These are phyloP conservation scores for Beris morrisii DNA, from an alignment of 2,888 invertebrate species.

Conservation along the genomic window DNA sequence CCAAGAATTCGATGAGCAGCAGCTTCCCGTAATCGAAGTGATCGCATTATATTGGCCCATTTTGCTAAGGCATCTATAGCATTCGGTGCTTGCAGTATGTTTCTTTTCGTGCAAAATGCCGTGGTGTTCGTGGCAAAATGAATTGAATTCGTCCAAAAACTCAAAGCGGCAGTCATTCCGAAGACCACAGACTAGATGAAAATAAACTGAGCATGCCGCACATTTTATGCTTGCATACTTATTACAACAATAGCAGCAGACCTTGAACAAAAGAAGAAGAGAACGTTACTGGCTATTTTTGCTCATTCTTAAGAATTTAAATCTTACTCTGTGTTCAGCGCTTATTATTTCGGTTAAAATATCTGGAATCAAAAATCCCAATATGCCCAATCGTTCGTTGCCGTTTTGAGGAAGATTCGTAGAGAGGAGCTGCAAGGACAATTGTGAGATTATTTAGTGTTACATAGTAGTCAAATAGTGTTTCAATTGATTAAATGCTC, in stretches of 20 bases:
- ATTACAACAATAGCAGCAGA: slow-evolving; percentile 45
- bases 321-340: slow-evolving; percentile 64
- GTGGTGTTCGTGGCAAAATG: slow-evolving; percentile 46
- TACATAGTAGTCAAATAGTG: too few relatives aligned
- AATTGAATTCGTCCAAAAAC: slow-evolving; percentile 45
- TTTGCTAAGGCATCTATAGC: slow-evolving; percentile 45
- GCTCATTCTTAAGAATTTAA: background rate
- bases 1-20: slow-evolving; percentile 47
- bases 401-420: slow-evolving; percentile 71
- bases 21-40: slow-evolving; percentile 42
- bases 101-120: slow-evolving; percentile 42
- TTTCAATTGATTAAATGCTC: too few relatives aligned
- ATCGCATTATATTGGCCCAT: slow-evolving; percentile 39
- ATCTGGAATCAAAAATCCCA: slow-evolving; percentile 73
- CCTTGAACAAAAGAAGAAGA: slow-evolving; percentile 24
- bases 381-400: slow-evolving; percentile 68
- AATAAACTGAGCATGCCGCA: slow-evolving; percentile 44
- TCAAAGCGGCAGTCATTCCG: slow-evolving; percentile 43
- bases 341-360: slow-evolving; percentile 68
- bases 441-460: too few relatives aligned
- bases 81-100: slow-evolving; percentile 38
- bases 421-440: slow-evolving; percentile 65
- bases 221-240: slow-evolving; percentile 46
- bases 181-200: slow-evolving; percentile 47
- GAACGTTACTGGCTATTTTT: background rate